Conservation (phyloP, 1,140 invertebrate species). For the Coelopa frigida region DNA sequence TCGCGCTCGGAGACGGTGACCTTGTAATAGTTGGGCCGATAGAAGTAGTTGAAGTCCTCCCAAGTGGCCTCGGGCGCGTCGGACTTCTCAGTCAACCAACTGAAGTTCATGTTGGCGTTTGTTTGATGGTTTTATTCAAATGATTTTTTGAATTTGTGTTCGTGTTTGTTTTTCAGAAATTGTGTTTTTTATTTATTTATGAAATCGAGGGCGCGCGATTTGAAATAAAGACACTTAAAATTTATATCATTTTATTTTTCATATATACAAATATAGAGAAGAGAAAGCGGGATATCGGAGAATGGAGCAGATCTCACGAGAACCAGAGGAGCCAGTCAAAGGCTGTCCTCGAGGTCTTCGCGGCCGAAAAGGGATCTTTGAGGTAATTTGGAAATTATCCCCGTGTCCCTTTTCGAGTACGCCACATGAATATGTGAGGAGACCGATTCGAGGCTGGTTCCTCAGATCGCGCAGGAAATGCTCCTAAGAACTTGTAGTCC, state of each 20-base stretch:
- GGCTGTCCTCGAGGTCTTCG: no score
- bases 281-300: neutral
- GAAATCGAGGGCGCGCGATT: conserved; percentile 13
- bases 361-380: no score
- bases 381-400: no score
- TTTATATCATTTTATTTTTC: conserved; percentile 37
- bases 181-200: conserved; percentile 10
- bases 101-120: conserved; percentile 40
- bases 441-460: no score
- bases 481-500: no score
- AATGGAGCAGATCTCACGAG: neutral
- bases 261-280: no score
- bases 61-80: conserved; percentile 39
- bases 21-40: conserved; percentile 39
- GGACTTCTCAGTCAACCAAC: conserved; percentile 37
- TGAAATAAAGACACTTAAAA: conserved; percentile 46
- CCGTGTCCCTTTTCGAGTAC: no score
- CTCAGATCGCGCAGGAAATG: no score
- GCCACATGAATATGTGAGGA: no score
- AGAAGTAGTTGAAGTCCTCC: conserved; percentile 48
- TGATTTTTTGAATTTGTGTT: no score
- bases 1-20: conserved; percentile 57
- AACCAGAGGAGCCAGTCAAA: no score
- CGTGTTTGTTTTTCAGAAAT: conserved; percentile 2
- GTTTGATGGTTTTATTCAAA: conserved; percentile 5